These are phyloP conservation scores for Pangasius krempfi DNA, from an alignment of 2,797 vertebrate species.

Conservation along the genomic window DNA sequence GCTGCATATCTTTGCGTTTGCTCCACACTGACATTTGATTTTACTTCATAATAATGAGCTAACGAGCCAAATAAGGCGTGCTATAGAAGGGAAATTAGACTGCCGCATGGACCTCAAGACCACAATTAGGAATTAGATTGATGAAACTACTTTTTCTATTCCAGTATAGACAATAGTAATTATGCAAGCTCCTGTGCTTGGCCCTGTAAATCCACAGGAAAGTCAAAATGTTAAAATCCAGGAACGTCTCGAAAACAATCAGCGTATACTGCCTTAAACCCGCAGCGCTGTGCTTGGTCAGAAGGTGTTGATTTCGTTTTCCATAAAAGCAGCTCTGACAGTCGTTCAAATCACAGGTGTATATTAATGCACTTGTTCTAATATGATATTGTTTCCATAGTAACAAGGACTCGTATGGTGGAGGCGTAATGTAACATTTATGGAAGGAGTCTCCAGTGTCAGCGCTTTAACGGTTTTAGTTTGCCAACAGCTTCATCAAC, in stretches of 20 bases:
- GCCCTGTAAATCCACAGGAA: background rate
- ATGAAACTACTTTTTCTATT: background rate
- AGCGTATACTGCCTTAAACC: background rate
- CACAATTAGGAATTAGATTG: background rate
- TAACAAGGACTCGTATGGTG: background rate
- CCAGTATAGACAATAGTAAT: too few species aligned
- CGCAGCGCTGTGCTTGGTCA: background rate
- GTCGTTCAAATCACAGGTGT: background rate
- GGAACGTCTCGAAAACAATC: background rate
- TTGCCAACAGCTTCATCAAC: background rate
- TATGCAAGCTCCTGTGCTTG: background rate
- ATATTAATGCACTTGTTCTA: background rate
- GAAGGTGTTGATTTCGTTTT: background rate
- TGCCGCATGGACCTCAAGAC: background rate
- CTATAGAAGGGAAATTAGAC: background rate
- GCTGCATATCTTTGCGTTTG: background rate
- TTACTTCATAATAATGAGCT: background rate
- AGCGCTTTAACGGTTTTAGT: background rate
- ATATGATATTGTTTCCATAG: background rate
- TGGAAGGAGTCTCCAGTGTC: slow-evolving; percentile 1
- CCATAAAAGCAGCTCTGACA: background rate
- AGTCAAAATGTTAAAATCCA: background rate
- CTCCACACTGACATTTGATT: background rate
- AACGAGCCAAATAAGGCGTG: background rate
- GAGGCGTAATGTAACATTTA: background rate